Percentiles rank a stretch among this genome's conserved stretches.
Conservation (phyloP, 2,888 invertebrate genomes). For the Apamea crenata region DNA sequence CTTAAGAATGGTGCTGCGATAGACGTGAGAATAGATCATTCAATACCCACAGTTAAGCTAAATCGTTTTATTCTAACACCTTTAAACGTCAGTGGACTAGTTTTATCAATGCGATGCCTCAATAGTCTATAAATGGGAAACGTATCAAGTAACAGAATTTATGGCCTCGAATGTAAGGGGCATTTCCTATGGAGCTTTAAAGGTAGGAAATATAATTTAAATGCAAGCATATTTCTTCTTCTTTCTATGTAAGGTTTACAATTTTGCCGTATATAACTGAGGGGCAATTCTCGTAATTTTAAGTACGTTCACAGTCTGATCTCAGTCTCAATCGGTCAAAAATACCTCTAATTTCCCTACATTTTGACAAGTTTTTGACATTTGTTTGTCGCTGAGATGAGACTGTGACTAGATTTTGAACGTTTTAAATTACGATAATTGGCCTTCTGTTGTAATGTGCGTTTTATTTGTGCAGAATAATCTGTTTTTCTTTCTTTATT, state of each 20-base stretch:
- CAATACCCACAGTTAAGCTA: constrained; percentile 66
- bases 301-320: no score
- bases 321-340: no score
- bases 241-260: background rate
- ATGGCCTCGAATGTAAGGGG: constrained; percentile 21
- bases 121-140: constrained; percentile 49
- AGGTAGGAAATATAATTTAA: constrained; percentile 5
- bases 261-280: background rate
- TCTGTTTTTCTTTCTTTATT: background rate
- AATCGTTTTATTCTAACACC: constrained; percentile 73
- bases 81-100: constrained; percentile 65
- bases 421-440: no score
- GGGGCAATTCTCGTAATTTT: no score
- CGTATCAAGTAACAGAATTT: constrained; percentile 54
- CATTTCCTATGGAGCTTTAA: constrained; percentile 5
- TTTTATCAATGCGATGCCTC: constrained; percentile 56
- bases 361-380: no score
- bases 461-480: background rate
- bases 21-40: constrained; percentile 78
- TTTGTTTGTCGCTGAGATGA: no score
- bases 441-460: background rate
- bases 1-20: constrained; percentile 6
- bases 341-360: no score
- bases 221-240: background rate
- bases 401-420: no score